These are phyloP conservation scores for Atta colombica DNA, from an alignment of 1,140 invertebrate genomes.

Conservation along the genomic window DNA sequence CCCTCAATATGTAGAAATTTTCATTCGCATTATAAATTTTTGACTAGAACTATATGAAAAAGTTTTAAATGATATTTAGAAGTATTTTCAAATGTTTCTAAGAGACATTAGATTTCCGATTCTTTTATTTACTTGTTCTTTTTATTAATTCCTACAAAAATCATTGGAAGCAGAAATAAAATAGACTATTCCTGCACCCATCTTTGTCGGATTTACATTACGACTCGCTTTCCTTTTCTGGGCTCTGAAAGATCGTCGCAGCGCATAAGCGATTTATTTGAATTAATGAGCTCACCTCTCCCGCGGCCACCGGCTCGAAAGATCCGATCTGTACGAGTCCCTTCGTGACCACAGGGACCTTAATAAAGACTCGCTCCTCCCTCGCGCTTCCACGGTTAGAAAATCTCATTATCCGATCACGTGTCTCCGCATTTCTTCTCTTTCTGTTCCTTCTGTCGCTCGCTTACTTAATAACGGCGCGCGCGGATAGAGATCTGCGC, in stretches of 20 bases:
- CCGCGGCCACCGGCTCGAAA: constrained; percentile 71
- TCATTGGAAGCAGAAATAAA: constrained; percentile 76
- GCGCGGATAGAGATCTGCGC: constrained; percentile 44
- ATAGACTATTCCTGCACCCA: constrained; percentile 73
- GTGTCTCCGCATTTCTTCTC: constrained; percentile 44
- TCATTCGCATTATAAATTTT: background rate
- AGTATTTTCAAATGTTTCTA: background rate
- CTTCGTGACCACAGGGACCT: constrained; percentile 76
- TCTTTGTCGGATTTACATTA: constrained; percentile 81
- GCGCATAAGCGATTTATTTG: constrained; percentile 85
- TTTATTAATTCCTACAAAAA: background rate
- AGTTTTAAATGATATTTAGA: background rate
- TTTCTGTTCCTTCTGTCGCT: constrained; percentile 17
- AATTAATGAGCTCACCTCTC: constrained; percentile 83
- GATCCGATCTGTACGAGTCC: constrained; percentile 77
- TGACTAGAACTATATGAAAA: background rate
- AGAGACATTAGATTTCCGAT: background rate
- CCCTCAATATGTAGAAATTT: background rate
- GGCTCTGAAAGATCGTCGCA: constrained; percentile 77
- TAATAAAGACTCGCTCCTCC: constrained; percentile 75
- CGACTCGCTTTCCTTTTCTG: constrained; percentile 65
- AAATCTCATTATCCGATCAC: constrained; percentile 78
- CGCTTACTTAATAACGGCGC: constrained; percentile 55
- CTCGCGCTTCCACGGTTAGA: constrained; percentile 71
- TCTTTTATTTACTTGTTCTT: background rate